A percentile compares a stretch with the other conserved stretches of the same genome.
Evolutionary conservation across 2,113 vertebrate genomes (phyloP).

Genomic region (Thamnaconus septentrionalis): DNA sequence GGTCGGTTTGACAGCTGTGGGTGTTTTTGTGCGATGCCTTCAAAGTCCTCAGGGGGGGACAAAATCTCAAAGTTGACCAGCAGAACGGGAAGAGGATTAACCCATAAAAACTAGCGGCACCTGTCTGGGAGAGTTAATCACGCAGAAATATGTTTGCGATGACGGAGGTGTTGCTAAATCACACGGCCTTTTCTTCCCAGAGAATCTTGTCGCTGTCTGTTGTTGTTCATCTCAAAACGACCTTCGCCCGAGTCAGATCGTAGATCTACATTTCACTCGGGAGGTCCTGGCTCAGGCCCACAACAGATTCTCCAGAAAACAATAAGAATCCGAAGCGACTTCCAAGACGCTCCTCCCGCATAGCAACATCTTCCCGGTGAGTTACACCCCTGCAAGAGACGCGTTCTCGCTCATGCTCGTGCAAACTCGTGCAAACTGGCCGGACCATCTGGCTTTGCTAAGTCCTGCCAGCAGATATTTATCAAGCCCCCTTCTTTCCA

Average conservation of each 20-base stretch:
- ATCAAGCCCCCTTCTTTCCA: neutral
- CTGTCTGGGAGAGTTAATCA: slow-evolving; percentile 11
- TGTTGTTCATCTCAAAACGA: slow-evolving; percentile 6
- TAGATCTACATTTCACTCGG: slow-evolving; percentile 9
- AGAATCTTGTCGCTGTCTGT: neutral
- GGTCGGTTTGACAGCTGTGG: slow-evolving; percentile 50
- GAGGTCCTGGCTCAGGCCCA: neutral
- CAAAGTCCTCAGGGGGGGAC: slow-evolving; percentile 19
- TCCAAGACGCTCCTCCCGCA: neutral
- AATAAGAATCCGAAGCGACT: neutral
- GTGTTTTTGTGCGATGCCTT: slow-evolving; percentile 35
- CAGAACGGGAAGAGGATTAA: slow-evolving; percentile 7
- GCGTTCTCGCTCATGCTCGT: too few species aligned
- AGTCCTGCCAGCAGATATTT: slow-evolving; percentile 4
- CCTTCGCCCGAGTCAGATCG: neutral
- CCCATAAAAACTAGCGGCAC: slow-evolving; percentile 20
- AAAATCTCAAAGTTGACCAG: too few species aligned
- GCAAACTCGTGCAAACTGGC: too few species aligned
- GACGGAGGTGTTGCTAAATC: neutral
- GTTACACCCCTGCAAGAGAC: slow-evolving; percentile 10
- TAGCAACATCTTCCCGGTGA: neutral
- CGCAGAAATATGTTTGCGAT: slow-evolving; percentile 3
- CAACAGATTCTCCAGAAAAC: slow-evolving; percentile 6
- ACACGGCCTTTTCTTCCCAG: slow-evolving; percentile 2
- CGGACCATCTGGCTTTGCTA: slow-evolving; percentile 15